Conservation (phyloP, 1,140 invertebrate species). For the Leptoteleia sp. region DNA sequence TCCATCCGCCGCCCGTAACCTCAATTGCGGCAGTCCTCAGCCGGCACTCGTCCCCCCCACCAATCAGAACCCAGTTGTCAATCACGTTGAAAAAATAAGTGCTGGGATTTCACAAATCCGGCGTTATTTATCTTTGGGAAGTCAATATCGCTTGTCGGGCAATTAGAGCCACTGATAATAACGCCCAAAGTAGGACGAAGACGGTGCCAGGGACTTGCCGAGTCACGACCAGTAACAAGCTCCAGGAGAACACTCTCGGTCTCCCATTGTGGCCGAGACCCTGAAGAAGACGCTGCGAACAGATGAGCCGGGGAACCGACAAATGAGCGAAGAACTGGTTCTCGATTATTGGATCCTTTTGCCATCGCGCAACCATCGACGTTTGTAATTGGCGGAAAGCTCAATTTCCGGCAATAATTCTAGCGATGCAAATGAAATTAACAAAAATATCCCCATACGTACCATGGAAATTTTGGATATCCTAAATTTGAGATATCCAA, state of each 20-base stretch:
- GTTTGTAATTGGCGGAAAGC: too few species aligned
- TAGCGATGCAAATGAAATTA: too few species aligned
- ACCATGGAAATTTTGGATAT: too few species aligned
- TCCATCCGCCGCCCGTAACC: constrained; percentile 1
- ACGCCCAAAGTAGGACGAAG: constrained; percentile 25
- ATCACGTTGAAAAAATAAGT: constrained; percentile 49
- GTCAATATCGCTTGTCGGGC: constrained; percentile 48
- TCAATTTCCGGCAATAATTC: too few species aligned
- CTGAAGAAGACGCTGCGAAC: constrained; percentile 46
- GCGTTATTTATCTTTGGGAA: constrained; percentile 50
- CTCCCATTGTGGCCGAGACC: constrained; percentile 62
- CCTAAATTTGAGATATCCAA: too few species aligned
- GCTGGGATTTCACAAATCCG: constrained; percentile 45
- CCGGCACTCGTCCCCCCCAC: constrained; percentile 21
- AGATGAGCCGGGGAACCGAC: too few species aligned
- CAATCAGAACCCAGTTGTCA: constrained; percentile 43
- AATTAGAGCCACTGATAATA: constrained; percentile 57
- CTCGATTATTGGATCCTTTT: too few species aligned
- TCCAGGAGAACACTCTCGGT: constrained; percentile 58
- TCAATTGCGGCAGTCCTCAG: constrained; percentile 20
- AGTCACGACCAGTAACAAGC: constrained; percentile 79
- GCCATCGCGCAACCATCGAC: too few species aligned
- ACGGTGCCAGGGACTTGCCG: constrained; percentile 64
- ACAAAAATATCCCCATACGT: too few species aligned
- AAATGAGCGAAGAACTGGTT: constrained; percentile 35